Conservation (phyloP, 2,797 vertebrate species). For the Leucoraja ocellata region DNA sequence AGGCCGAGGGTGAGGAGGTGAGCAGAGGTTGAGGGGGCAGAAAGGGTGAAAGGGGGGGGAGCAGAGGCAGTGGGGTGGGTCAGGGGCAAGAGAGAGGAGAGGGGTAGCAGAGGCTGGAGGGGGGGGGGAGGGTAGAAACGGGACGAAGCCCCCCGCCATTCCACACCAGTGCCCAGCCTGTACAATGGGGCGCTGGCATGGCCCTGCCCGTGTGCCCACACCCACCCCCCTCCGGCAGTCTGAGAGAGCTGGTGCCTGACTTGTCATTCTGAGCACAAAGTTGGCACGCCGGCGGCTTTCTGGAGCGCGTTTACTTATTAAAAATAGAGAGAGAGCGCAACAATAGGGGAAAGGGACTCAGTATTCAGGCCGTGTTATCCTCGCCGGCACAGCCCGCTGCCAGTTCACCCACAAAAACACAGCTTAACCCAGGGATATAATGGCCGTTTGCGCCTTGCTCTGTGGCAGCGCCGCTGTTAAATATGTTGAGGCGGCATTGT, state of each 20-base stretch:
- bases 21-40: too few species aligned
- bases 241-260: neutral
- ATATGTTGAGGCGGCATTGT: neutral
- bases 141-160: too few species aligned
- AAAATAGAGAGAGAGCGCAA: neutral
- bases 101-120: too few species aligned
- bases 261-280: conserved; percentile 14
- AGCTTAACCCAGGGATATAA: neutral
- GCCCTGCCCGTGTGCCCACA: too few species aligned
- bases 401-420: neutral
- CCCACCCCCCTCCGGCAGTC: neutral
- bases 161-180: neutral
- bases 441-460: neutral
- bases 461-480: neutral
- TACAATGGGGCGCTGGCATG: neutral
- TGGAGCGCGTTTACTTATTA: neutral
- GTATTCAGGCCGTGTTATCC: neutral
- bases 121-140: too few species aligned
- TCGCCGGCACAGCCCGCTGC: neutral
- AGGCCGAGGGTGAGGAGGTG: too few species aligned
- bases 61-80: too few species aligned
- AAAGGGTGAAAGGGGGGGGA: too few species aligned
- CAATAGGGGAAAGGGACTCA: neutral
- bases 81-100: too few species aligned
- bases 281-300: neutral